Evolutionary conservation across 2,888 invertebrate genomes (phyloP).

Genomic region (Coenonympha glycerion): DNA sequence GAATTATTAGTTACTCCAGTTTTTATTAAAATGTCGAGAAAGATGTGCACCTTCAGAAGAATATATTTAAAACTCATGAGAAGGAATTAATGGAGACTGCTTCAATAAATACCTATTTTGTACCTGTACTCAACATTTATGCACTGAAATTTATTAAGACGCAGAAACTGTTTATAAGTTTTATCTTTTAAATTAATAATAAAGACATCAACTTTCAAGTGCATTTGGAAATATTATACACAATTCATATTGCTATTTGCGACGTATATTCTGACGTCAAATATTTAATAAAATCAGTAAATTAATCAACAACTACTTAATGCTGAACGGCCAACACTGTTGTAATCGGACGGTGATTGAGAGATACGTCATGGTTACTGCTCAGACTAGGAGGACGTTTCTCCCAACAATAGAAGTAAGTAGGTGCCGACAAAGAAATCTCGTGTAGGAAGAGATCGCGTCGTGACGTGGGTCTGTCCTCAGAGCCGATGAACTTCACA

Average conservation of each 20-base stretch:
- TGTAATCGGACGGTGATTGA: too few species aligned
- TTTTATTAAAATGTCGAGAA: too few species aligned
- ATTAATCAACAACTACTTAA: neutral
- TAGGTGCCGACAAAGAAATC: constrained; percentile 26
- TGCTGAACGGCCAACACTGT: neutral
- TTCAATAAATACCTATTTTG: too few species aligned
- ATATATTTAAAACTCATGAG: too few species aligned
- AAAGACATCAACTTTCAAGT: neutral
- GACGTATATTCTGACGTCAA: neutral
- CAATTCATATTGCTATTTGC: neutral
- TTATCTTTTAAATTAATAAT: too few species aligned
- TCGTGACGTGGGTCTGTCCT: constrained; percentile 28
- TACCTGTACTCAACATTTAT: too few species aligned
- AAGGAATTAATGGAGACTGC: too few species aligned
- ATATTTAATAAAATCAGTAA: neutral
- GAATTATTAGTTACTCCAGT: too few species aligned
- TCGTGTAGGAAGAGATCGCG: constrained; percentile 26
- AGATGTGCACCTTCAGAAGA: too few species aligned
- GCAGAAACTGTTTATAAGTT: too few species aligned
- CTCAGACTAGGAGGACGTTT: constrained; percentile 50
- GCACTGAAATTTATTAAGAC: too few species aligned
- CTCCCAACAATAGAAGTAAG: constrained; percentile 59
- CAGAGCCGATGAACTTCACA: constrained; percentile 32
- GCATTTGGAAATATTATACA: constrained; percentile 1
- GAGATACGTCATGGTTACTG: constrained; percentile 32